These are phyloP conservation scores for Poecilia wingei DNA, from an alignment of 2,797 vertebrate species.

Conservation along the genomic window DNA sequence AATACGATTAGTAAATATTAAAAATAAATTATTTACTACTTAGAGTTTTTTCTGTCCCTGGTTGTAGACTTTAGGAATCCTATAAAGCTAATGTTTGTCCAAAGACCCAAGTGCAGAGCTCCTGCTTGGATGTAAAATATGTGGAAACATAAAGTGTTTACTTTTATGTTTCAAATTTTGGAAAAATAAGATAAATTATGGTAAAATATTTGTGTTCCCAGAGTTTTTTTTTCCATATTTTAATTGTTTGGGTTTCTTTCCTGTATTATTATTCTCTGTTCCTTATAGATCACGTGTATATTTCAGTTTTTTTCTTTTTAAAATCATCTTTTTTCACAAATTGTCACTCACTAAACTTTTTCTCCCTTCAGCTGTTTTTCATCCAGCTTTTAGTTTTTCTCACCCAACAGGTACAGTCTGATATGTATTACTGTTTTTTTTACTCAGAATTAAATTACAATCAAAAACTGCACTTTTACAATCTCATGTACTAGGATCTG, in stretches of 20 bases:
- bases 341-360: neutral
- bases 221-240: neutral
- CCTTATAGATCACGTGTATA: neutral
- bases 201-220: neutral
- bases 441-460: neutral
- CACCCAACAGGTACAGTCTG: constrained; percentile 87
- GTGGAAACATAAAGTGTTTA: neutral
- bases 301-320: neutral
- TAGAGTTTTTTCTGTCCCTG: neutral
- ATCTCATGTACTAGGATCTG: neutral
- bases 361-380: constrained; percentile 85
- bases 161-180: neutral
- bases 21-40: neutral
- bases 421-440: neutral
- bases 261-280: neutral
- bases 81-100: neutral
- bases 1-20: neutral
- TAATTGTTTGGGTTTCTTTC: neutral
- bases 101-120: neutral
- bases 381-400: constrained; percentile 88
- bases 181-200: neutral
- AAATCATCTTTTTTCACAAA: neutral
- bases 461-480: neutral
- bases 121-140: neutral
- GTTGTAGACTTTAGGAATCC: neutral